Evolutionary conservation across 2,888 invertebrate species (phyloP), one percentile per base, ranked within the genome.

Genomic region (Parnassius mnemosyne): DNA sequence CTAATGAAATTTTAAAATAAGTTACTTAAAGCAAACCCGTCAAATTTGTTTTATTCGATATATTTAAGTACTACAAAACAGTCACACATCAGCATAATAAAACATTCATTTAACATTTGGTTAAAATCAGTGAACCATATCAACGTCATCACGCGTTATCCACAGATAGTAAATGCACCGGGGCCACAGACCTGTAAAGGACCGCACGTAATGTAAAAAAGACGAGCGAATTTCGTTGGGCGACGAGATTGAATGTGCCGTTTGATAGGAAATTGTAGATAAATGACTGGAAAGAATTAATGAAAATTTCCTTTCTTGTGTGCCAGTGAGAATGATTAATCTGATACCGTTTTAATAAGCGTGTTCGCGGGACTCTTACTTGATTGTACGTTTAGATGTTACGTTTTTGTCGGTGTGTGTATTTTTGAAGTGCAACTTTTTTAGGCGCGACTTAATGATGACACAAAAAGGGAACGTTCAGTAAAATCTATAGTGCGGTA

Each of bases 221-320:
- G 66, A 63, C 47, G 57, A 65, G 12, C 43, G 42, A 16, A 12
- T 11, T 44, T 5, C 53, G 47, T 47, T 12, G 47, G 52, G 53
- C 49, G 63, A 60, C 63, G 63, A 57, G 63, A 65, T 68, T 60
- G 60, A 65, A 68, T 64, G 61, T 64, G 62, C 66, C 68, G 61
- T 69, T 67, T 67, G 67, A 70, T 69, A 67, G 72, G 73, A 71
- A 73, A 73, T 75, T 71, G 70, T 66, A 69, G 71, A 71, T 71
- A 73, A 73, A 73, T 70, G 72, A 70, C 69, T 69, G 69, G 70
- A 69, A 69, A 62, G 68, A 62, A 69, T 70, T 70, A 71, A 70
- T 70, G 70, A 69, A 70, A 67, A 66, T 54, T 59, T 58, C 53
- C 41, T 20, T 34, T 64, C 47, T 34, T 42, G 42, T 41, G n/a